Evolutionary conservation across 1,140 invertebrate genomes (phyloP), one percentile per base, ranked within the genome.

Genomic region (Eumeta japonica): DNA sequence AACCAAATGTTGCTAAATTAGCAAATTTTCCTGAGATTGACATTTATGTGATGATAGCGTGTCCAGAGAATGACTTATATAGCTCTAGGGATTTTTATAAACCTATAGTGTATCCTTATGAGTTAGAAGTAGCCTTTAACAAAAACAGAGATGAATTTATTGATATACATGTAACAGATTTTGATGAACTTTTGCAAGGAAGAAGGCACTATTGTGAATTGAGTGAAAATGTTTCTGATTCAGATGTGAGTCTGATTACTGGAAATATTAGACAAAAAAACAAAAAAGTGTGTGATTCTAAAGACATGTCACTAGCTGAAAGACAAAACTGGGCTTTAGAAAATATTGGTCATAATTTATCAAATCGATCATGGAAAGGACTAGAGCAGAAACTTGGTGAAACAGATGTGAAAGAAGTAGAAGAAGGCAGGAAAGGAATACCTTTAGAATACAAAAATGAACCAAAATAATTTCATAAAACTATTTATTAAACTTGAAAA

Each of bases 11-110:
- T 28, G 84, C 88, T 1, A 98, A 98, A 73, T 70, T 98, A 37
- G 92, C 92, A 0, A 98, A 98, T 75, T 92, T 95, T 71, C 82
- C 87, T 35, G 91, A 95, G 80, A 86, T 96, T 34, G 92, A 97
- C 63, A 81, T 90, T 30, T 97, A 92, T 78, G 87, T 97, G 2
- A 77, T 92, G 33, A 86, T 97, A 46, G 84, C 90, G 0, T 98
- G 95, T 71, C 83, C 92, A 10, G 91, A 96, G 67, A 93, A 88
- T 65, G 82, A 85, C 42, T 72, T 94, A 29, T 85, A 91, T 46
- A 87, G 90, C 55, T 87, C 83, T 28, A 83, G 86, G 54, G 92
- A 96, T 20, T 94, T 91, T 63, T 88, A 90, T 39, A 89, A 88
- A 54, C 92, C 94, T 3, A 83, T 98, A 31, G 82, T 94, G 1